Conservation (phyloP, 2,888 invertebrate species). For the Malachius bipustulatus region DNA sequence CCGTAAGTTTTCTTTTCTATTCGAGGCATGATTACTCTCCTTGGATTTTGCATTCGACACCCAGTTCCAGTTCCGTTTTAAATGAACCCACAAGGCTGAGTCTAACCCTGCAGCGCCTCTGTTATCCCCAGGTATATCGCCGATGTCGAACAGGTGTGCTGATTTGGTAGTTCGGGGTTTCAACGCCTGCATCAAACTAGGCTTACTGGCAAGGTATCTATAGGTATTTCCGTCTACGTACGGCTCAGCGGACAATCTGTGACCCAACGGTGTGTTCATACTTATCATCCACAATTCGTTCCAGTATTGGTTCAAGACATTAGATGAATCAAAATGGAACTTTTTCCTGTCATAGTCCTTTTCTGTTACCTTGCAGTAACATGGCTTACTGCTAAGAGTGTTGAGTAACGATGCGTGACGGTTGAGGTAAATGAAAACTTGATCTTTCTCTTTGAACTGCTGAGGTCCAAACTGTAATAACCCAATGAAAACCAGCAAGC, state of each 20-base stretch:
- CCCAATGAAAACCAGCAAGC: constrained; percentile 53
- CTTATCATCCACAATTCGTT: constrained; percentile 55
- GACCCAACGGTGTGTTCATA: constrained; percentile 51
- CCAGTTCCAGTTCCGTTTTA: constrained; percentile 55
- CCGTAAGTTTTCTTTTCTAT: no score
- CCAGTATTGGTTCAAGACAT: constrained; percentile 55
- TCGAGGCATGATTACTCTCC: no score
- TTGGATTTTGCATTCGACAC: constrained; percentile 15
- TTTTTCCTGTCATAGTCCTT: constrained; percentile 43
- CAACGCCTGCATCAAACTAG: constrained; percentile 36
- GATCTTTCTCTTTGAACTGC: constrained; percentile 52
- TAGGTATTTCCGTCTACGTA: constrained; percentile 38
- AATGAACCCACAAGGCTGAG: constrained; percentile 53
- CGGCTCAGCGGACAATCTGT: constrained; percentile 26
- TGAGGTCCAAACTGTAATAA: constrained; percentile 57
- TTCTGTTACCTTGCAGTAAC: constrained; percentile 48
- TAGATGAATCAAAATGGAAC: constrained; percentile 43
- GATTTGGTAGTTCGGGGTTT: constrained; percentile 37
- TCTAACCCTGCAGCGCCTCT: constrained; percentile 63
- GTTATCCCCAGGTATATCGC: constrained; percentile 58
- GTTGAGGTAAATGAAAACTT: constrained; percentile 60
- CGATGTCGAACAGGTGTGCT: constrained; percentile 25
- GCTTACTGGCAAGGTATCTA: no score
- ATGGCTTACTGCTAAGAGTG: constrained; percentile 49
- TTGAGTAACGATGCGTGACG: constrained; percentile 47